phyloP scores from a whole-genome alignment of 2,797 vertebrate genomes.

The Kryptopterus vitreolus region DNA sequence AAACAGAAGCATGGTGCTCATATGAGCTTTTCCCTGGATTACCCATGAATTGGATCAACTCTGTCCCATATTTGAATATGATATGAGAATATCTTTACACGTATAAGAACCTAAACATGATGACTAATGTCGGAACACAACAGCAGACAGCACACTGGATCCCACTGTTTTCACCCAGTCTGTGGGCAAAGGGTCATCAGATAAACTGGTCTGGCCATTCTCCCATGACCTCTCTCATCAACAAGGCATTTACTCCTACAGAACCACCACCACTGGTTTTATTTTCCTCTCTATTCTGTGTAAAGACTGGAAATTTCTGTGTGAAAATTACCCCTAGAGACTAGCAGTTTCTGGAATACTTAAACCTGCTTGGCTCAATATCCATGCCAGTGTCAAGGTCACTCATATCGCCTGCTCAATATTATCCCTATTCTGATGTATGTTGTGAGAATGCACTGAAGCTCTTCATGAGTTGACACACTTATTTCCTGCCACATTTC shows the following conservation, averaged over 20 bases:
- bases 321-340: not conserved
- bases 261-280: not conserved
- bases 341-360: not conserved
- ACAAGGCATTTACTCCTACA: not conserved
- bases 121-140: not conserved
- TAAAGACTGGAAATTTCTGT: not conserved
- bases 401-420: not conserved
- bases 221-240: constrained; percentile 3
- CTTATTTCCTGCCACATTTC: not conserved
- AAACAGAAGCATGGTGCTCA: not conserved
- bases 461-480: not conserved
- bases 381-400: not conserved
- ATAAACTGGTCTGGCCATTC: not conserved
- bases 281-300: constrained; percentile 9
- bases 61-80: not conserved
- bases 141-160: not conserved
- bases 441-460: not conserved
- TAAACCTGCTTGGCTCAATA: not conserved
- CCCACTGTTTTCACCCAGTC: not conserved
- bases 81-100: not conserved
- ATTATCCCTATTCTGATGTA: not conserved
- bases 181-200: not conserved
- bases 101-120: not conserved
- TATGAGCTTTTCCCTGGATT: not conserved
- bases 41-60: not conserved